Percentiles rank a stretch among this genome's conserved stretches.
Evolutionary conservation across 2,113 vertebrate species (phyloP).

Genomic region (Oryzias javanicus): DNA sequence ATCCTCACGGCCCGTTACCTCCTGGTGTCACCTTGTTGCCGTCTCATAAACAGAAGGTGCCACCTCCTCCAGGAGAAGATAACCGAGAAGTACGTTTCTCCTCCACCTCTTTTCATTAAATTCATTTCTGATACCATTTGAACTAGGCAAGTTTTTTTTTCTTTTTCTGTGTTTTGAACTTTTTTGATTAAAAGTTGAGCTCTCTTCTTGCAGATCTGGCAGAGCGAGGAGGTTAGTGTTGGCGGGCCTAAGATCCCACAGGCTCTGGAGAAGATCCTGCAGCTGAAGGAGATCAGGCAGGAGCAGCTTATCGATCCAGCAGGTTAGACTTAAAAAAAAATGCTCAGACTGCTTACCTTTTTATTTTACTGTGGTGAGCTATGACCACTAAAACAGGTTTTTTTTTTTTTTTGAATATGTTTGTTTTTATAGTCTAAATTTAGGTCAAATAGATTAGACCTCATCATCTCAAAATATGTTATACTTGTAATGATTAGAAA

Average conservation of each 20-base stretch:
- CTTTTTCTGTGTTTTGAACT: too few species aligned
- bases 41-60: constrained; percentile 76
- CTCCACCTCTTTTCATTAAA: accelerated
- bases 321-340: constrained; percentile 49
- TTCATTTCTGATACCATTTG: not conserved
- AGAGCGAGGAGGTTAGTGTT: constrained; percentile 81
- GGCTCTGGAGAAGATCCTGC: constrained; percentile 91
- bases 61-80: constrained; percentile 87
- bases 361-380: too few species aligned
- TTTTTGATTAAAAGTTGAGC: too few species aligned
- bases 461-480: too few species aligned
- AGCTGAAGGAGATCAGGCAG: constrained; percentile 91
- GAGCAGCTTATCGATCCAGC: constrained; percentile 82
- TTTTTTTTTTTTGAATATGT: too few species aligned
- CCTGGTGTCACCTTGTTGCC: constrained; percentile 78
- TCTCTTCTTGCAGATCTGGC: constrained; percentile 59
- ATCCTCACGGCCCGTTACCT: constrained; percentile 71
- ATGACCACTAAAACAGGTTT: too few species aligned
- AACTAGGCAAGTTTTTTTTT: too few species aligned
- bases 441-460: too few species aligned
- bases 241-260: constrained; percentile 89
- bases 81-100: constrained; percentile 77
- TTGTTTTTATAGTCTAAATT: too few species aligned
- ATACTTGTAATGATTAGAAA: too few species aligned
- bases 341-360: too few species aligned